Evolutionary conservation across 2,888 invertebrate genomes (phyloP).

Genomic region (Bugulina stolonifera): DNA sequence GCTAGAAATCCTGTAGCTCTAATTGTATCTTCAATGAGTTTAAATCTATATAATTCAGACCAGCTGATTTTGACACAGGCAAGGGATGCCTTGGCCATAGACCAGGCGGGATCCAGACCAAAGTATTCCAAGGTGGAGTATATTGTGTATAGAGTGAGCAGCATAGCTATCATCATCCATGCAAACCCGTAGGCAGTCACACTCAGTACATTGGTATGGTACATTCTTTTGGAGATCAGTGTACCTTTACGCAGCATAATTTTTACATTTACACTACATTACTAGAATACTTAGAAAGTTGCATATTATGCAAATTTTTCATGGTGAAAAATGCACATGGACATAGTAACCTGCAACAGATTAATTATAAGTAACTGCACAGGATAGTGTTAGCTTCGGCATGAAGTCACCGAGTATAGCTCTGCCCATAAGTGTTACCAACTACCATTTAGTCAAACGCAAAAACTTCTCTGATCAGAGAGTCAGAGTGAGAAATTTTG

Average conservation of each 20-base stretch:
- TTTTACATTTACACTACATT: too few species aligned
- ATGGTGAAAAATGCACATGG: too few species aligned
- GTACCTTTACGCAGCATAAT: not conserved
- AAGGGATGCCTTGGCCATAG: not conserved
- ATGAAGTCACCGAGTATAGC: too few species aligned
- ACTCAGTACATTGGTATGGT: not conserved
- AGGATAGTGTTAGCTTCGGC: too few species aligned
- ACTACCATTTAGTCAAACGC: too few species aligned
- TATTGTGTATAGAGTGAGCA: not conserved
- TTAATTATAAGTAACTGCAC: too few species aligned
- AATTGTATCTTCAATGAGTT: not conserved
- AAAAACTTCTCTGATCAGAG: too few species aligned
- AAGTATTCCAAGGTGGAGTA: not conserved
- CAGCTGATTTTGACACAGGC: conserved; percentile 2
- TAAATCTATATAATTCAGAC: not conserved
- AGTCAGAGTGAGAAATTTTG: too few species aligned
- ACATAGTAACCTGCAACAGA: too few species aligned
- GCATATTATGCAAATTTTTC: too few species aligned
- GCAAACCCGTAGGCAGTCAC: not conserved
- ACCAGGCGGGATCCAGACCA: conserved; percentile 2
- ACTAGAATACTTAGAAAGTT: too few species aligned
- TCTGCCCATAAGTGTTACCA: too few species aligned
- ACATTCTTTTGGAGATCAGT: not conserved
- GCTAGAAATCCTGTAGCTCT: not conserved
- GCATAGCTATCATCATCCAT: not conserved